Evolutionary conservation across 1,140 invertebrate genomes (phyloP), one percentile per base, ranked within the genome.

Genomic region (Plodia interpunctella): DNA sequence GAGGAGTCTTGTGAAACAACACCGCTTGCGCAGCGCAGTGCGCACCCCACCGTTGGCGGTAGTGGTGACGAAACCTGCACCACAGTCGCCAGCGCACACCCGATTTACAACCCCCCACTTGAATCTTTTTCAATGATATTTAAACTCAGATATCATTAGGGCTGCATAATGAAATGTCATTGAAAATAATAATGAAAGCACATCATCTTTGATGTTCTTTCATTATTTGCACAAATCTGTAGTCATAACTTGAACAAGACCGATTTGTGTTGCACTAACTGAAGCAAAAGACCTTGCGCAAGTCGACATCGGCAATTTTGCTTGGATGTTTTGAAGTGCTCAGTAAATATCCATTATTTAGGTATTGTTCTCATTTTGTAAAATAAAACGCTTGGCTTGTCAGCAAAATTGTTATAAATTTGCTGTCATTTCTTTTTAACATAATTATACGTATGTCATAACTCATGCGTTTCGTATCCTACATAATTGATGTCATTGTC

Each of bases 1-100:
- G 79, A 83, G 70, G 75, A 74, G 82, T 88, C 86, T 88, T 88
- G 80, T 88, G 83, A 84, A 88, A 88, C 74, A 74, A 62, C 74
- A 74, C 63, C 77, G 78, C 83, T 86, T 84, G 83, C 83, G 83
- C 82, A 86, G 83, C 76, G 68, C 77, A 85, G 73, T 78, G 83
- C 76, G 68, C 78, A 85, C 76, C 80, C 78, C 79, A 77, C 80
- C 78, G 73, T 63, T 75, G 73, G 66, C 80, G 70, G 64, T 63
- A 53, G 18, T 66, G 72, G 76, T 87, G 80, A 78, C 76, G 83
- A 86, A 87, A 87, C 70, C 57, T 68, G 65, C 77, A 72, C 71
- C 76, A 80, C 74, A 82, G 74, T 80, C 73, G 74, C 72, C 70
- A 73, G 70, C 70, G 70, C 71, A 72, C 68, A 68, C 68, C 72